phyloP scores from a whole-genome alignment of 2,113 vertebrate species.

The Poicephalus meyeri region DNA sequence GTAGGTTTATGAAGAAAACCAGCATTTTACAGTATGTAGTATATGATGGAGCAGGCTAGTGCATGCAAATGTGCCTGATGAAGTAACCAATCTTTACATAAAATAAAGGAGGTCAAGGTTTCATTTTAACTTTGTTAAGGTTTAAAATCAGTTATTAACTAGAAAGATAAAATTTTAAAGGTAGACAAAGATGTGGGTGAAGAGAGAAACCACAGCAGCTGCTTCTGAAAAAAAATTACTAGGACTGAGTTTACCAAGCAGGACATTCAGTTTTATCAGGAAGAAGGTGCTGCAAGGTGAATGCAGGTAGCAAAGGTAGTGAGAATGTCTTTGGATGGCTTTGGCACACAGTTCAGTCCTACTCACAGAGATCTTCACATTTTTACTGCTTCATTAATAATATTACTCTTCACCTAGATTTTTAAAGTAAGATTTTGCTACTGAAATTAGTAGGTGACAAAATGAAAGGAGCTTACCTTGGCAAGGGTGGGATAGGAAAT shows the following conservation, averaged over 20 bases:
- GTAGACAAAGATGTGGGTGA: not conserved
- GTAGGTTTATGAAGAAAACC: not conserved
- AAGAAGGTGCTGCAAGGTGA: not conserved
- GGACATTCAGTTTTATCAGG: not conserved
- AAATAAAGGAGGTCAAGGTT: not conserved
- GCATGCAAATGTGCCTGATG: not conserved
- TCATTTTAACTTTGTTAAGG: not conserved
- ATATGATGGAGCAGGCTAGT: not conserved
- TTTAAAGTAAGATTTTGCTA: not conserved
- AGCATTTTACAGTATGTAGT: not conserved
- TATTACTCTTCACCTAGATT: not conserved
- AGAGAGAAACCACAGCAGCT: not conserved
- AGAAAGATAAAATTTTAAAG: not conserved
- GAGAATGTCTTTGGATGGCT: not conserved
- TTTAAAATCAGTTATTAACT: not conserved
- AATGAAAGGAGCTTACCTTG: not conserved
- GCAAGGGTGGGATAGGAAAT: not conserved
- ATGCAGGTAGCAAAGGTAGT: not conserved
- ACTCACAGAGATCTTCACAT: rapidly evolving
- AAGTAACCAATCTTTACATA: not conserved
- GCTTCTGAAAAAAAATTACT: not conserved
- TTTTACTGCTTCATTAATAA: not conserved
- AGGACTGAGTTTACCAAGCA: not conserved
- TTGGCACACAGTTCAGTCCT: not conserved
- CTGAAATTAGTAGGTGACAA: not conserved